Evolutionary conservation across 2,113 vertebrate genomes (phyloP).

Genomic region (Acrocephalus kingi): DNA sequence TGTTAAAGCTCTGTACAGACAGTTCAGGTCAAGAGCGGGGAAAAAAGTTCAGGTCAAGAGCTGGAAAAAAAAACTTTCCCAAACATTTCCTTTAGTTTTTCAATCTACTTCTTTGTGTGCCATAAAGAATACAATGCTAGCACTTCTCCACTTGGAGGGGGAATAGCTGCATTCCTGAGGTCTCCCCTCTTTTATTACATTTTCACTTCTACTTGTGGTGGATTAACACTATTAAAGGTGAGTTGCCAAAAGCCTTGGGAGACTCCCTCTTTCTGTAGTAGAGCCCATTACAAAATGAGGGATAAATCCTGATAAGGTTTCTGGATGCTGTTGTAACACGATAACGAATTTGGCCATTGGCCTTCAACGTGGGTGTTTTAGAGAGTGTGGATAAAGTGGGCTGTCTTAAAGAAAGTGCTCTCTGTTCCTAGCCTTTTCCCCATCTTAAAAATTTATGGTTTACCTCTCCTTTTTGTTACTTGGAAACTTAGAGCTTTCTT

Average conservation of each 20-base stretch:
- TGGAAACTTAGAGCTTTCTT: not conserved
- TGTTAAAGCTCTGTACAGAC: not conserved
- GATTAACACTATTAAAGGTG: not conserved
- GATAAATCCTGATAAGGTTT: conserved; percentile 41
- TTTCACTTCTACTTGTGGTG: not conserved
- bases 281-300: not conserved
- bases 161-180: not conserved
- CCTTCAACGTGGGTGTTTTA: conserved; percentile 35
- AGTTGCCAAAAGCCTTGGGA: not conserved
- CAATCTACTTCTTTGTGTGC: not conserved
- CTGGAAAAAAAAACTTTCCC: not conserved
- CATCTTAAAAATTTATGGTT: not conserved
- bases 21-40: not conserved
- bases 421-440: not conserved
- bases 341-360: not conserved
- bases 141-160: not conserved
- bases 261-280: not conserved
- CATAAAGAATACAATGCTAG: not conserved
- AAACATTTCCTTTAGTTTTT: not conserved
- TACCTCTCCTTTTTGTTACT: not conserved
- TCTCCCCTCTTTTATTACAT: not conserved
- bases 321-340: not conserved
- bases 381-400: not conserved
- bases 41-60: not conserved
- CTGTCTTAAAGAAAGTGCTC: not conserved